Evolutionary conservation across 1,140 invertebrate genomes (phyloP).

Genomic region (Leguminivora glycinivorella): DNA sequence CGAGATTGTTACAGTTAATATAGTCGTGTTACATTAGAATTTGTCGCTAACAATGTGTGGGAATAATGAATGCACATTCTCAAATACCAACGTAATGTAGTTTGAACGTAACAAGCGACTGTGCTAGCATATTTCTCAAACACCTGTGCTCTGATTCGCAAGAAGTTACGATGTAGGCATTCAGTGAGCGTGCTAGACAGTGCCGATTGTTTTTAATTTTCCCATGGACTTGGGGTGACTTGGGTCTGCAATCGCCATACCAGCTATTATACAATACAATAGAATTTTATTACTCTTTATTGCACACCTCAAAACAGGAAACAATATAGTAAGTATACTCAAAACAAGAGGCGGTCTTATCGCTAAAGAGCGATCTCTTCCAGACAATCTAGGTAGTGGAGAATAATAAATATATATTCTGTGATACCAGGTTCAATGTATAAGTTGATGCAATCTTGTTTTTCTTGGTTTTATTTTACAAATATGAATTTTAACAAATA

Average conservation of each 20-base stretch:
- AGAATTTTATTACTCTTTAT: background rate
- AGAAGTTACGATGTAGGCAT: background rate
- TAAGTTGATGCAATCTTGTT: no score
- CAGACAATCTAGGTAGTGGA: no score
- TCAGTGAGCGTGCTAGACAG: background rate
- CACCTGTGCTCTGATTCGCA: background rate
- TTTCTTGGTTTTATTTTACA: background rate
- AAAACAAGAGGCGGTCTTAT: no score
- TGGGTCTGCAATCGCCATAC: background rate
- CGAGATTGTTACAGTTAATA: background rate
- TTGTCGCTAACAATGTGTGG: conserved; percentile 14
- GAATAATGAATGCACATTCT: conserved; percentile 12
- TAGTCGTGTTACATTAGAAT: conserved; percentile 10
- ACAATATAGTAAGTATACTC: no score
- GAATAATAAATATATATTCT: no score
- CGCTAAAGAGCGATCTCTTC: no score
- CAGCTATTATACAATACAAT: background rate
- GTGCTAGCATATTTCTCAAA: conserved; percentile 5
- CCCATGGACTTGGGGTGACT: background rate
- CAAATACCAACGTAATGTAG: conserved; percentile 16
- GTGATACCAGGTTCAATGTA: no score
- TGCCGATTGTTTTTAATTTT: conserved; percentile 29
- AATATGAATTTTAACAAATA: background rate
- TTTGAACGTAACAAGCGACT: background rate
- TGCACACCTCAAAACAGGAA: no score